These are phyloP conservation scores for Choristoneura rosaceana DNA, from an alignment of 2,888 invertebrate genomes.

Conservation along the genomic window DNA sequence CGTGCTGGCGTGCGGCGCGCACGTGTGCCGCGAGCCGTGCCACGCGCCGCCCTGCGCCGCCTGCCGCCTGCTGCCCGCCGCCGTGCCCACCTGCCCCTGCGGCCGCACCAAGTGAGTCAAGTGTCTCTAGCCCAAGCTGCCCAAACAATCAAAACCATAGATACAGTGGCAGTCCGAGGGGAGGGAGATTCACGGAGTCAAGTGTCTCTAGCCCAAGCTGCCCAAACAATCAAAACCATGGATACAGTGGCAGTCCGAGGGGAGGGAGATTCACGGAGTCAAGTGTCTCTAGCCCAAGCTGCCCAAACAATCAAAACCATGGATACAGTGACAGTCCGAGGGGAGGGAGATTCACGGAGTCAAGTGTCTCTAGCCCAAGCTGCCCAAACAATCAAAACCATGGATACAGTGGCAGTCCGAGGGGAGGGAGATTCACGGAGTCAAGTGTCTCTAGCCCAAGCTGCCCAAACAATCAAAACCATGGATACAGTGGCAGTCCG, in stretches of 20 bases:
- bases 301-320: no score
- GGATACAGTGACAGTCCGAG: no score
- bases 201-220: no score
- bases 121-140: neutral
- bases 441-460: neutral
- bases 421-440: constrained; percentile 36
- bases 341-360: constrained; percentile 37
- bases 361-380: neutral
- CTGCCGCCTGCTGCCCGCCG: constrained; percentile 83
- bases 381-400: no score
- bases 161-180: no score
- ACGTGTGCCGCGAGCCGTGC: constrained; percentile 94
- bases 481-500: no score
- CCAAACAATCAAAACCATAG: no score
- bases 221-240: no score
- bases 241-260: no score
- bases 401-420: no score
- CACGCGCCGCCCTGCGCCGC: constrained; percentile 93
- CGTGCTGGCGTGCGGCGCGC: constrained; percentile 94
- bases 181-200: no score
- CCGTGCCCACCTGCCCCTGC: constrained; percentile 70
- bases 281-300: neutral
- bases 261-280: constrained; percentile 37
- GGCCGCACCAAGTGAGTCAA: constrained; percentile 64
- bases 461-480: no score